Evolutionary conservation across 2,888 invertebrate genomes (phyloP).

Genomic region (Luperina nickerlii): DNA sequence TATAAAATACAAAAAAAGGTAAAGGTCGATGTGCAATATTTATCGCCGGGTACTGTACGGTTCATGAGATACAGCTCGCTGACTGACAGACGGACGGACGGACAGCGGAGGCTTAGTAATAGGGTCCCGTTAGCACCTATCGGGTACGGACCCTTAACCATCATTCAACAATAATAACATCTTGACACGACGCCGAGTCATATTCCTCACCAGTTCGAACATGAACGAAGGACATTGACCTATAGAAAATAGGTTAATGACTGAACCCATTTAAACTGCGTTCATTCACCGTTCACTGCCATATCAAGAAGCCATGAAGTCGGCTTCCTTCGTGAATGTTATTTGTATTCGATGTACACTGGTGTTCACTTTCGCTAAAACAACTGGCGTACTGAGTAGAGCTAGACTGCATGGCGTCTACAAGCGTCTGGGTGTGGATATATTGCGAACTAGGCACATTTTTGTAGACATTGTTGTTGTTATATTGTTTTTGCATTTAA

Average conservation of each 20-base stretch:
- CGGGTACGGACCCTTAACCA: background rate
- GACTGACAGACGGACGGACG: background rate
- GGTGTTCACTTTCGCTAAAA: conserved; percentile 31
- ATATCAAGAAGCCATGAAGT: conserved; percentile 46
- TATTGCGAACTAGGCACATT: conserved; percentile 19
- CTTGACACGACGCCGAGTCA: background rate
- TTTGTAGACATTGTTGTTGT: conserved; percentile 4
- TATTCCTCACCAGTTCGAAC: conserved; percentile 22
- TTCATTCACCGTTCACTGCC: conserved; percentile 34
- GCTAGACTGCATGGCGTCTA: conserved; percentile 53
- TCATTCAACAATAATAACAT: background rate
- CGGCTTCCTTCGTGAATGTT: conserved; percentile 24
- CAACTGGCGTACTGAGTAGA: conserved; percentile 27
- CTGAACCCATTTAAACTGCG: conserved; percentile 32
- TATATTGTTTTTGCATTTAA: background rate
- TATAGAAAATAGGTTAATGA: conserved; percentile 40
- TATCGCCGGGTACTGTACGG: too few species aligned
- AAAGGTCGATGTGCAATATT: too few species aligned
- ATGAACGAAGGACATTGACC: conserved; percentile 39
- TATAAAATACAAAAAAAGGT: too few species aligned
- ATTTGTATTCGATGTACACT: conserved; percentile 40
- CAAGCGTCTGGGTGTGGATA: background rate
- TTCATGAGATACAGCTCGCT: background rate
- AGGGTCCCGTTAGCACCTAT: background rate
- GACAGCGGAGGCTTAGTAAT: background rate